Conservation (phyloP, 1,140 invertebrate species). For the Apis cerana region DNA sequence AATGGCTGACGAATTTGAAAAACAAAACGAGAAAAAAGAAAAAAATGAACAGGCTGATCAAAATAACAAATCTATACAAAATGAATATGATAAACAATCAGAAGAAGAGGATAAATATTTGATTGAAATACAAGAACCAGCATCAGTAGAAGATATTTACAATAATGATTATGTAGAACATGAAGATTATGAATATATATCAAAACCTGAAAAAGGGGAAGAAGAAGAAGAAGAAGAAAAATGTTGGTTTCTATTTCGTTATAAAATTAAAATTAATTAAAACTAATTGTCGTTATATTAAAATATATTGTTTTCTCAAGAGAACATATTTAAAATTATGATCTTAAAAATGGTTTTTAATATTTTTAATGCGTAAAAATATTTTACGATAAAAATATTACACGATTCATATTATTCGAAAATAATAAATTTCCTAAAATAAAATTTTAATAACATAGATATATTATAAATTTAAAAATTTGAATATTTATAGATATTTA, state of each 20-base stretch:
- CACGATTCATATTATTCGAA: too few species aligned
- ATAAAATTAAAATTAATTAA: background rate
- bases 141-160: background rate
- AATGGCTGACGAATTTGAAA: background rate
- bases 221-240: background rate
- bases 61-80: background rate
- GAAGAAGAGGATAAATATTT: background rate
- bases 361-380: too few species aligned
- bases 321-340: too few species aligned
- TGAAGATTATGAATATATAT: background rate
- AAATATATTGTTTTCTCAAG: too few species aligned
- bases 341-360: too few species aligned
- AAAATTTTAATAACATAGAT: too few species aligned
- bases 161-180: background rate
- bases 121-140: background rate
- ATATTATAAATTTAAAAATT: too few species aligned
- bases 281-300: background rate
- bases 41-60: background rate
- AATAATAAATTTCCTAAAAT: too few species aligned
- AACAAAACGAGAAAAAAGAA: background rate
- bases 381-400: too few species aligned
- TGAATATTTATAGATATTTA: too few species aligned
- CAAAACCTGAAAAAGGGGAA: background rate
- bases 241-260: background rate
- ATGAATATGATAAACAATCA: background rate